These are phyloP conservation scores for Eupristina koningsbergeri DNA, from an alignment of 1,140 invertebrate species.

Conservation along the genomic window DNA sequence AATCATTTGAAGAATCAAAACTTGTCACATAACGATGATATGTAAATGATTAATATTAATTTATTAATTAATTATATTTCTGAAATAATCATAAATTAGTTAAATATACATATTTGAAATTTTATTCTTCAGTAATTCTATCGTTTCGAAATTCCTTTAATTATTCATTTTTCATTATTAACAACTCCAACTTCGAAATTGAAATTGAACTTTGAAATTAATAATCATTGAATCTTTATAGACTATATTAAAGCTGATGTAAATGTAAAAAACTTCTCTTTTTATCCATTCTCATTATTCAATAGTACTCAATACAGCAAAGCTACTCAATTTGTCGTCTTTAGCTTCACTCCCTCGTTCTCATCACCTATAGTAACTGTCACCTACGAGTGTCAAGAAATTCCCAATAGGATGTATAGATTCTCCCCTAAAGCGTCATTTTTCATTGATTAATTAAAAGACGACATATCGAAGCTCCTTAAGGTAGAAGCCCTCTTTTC, in stretches of 20 bases:
- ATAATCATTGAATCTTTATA: too few relatives aligned
- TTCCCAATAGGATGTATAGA: background rate
- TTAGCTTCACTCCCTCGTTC: background rate
- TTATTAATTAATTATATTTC: too few relatives aligned
- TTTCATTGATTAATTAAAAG: slow-evolving; percentile 69
- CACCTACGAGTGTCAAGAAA: background rate
- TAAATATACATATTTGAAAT: background rate
- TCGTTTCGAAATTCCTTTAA: background rate
- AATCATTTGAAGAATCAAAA: too few relatives aligned
- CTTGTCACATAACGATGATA: too few relatives aligned
- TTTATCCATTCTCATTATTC: slow-evolving; percentile 61
- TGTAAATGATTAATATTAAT: too few relatives aligned
- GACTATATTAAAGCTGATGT: too few relatives aligned
- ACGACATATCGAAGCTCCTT: slow-evolving; percentile 66
- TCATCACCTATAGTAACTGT: background rate
- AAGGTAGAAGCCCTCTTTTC: slow-evolving; percentile 58
- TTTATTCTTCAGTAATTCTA: background rate
- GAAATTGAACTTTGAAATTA: too few relatives aligned
- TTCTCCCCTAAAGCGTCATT: slow-evolving; percentile 56
- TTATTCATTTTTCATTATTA: background rate
- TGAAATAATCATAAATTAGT: too few relatives aligned
- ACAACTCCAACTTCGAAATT: too few relatives aligned
- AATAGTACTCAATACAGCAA: slow-evolving; percentile 57
- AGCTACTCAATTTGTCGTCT: slow-evolving; percentile 52
- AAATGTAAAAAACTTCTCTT: background rate